Evolutionary conservation across 92 coral and sea anemone species (phyloP), one percentile per base, ranked within the genome.

Genomic region (Heliopora coerulea): DNA sequence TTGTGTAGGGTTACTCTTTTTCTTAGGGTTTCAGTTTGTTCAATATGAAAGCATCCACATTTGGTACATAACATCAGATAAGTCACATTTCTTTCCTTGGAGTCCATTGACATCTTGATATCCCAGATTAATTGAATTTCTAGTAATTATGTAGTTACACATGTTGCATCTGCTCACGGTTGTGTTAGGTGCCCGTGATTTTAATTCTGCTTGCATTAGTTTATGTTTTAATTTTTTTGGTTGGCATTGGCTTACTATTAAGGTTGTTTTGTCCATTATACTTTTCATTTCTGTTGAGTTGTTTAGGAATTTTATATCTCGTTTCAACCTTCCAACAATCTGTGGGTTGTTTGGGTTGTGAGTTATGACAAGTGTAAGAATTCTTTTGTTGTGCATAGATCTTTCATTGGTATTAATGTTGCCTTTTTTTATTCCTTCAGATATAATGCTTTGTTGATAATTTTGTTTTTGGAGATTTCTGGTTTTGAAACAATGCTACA

Each of bases 281-380:
- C 19, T 21, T 29, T 29, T 61, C 20, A 24, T n/a, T 61, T 61
- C 39, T 21, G 67, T 21, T 61, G 39, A 61, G 39, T 61, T 24
- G 35, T 29, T 28, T 28, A 61, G 39, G 28, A 61, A 29, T 21
- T 24, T 61, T 28, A 61, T 9, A 6, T 24, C 30, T 9, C 18
- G 35, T 28, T 61, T 61, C 4, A 29, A 8, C 39, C 39, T 61
- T 61, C 8, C 40, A 7, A 29, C 35, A 24, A 21, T 21, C 28
- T 61, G 67, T n/a, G 67, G 40, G 31, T 61, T 61, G 67, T 61
- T 61, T 1, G 67, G 67, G 28, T 61, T 61, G 35, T 61, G 67
- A 3, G 67, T 61, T 3, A 61, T 61, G 2, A 61, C 67, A 0
- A 61, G 67, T 0, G 67, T 31, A 18, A 61, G n/a, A 5, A 61